Evolutionary conservation across 2,888 invertebrate genomes (phyloP), one percentile per base, ranked within the genome.

Genomic region (Argyresthia goedartella): DNA sequence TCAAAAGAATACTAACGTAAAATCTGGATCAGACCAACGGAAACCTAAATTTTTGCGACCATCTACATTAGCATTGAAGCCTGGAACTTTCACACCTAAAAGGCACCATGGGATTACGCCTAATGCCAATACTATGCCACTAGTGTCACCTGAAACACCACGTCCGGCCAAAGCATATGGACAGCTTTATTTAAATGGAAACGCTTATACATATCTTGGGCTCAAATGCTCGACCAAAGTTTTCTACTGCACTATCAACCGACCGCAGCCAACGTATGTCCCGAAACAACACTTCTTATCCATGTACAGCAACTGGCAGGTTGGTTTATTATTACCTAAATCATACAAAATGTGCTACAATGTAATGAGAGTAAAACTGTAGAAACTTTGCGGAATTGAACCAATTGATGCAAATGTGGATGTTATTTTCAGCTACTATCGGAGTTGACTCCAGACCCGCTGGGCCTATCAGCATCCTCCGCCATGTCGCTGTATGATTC

Each of bases 221-320:
- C 85, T 97, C 54, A 97, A 97, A 78, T 94, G 95, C 73, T 95
- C 96, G 16, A 96, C 96, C 1, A 92, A 94, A 71, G 92, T 94
- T 54, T 96, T 95, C 63, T 98, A 96, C 76, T 98, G 98, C 67
- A 97, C 97, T 1, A 89, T 97, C 49, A 96, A 96, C 74, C 92
- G 96, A 60, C 95, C 96, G 0, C 98, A 98, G 71, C 98, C 98
- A 1, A 96, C 96, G 73, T 98, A 97, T 72, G 96, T 97, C 54
- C 93, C 93, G 0, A 95, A 95, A 63, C 92, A 94, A 73, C 94
- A 95, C 67, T 95, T 94, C 63, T 81, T 98, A 52, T 98, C 97
- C 44, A 98, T 98, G 98, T 98, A 98, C 74, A 97, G 97, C 52
- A 97, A 97, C 73, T 98, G 98, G 95, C 92, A 93, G 86, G 92